These are phyloP conservation scores for Aradophagus sp. DNA, from an alignment of 1,140 invertebrate species.

Conservation along the genomic window DNA sequence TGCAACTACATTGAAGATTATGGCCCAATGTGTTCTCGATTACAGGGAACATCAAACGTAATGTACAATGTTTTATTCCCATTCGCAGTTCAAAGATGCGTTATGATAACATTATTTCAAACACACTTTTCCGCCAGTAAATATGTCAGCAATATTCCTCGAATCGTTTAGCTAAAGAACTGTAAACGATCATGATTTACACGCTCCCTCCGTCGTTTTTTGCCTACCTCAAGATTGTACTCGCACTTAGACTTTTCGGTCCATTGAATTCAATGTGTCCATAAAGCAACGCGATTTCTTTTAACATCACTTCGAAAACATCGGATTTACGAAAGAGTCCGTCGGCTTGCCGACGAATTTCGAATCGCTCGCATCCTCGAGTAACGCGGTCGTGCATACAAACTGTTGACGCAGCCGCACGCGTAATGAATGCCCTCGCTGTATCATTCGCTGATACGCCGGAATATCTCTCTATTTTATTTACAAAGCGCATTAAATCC, in stretches of 20 bases:
- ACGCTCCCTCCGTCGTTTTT: conserved; percentile 24
- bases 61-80: conserved; percentile 40
- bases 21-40: too few relatives aligned
- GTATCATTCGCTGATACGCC: conserved; percentile 36
- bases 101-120: conserved; percentile 49
- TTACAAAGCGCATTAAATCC: conserved; percentile 12
- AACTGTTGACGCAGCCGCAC: conserved; percentile 44
- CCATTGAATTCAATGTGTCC: conserved; percentile 58
- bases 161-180: conserved; percentile 53
- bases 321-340: conserved; percentile 54
- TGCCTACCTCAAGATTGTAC: conserved; percentile 54
- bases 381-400: too few relatives aligned
- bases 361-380: conserved; percentile 47
- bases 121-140: conserved; percentile 46
- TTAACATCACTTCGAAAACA: conserved; percentile 53
- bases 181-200: conserved; percentile 55
- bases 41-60: too few relatives aligned
- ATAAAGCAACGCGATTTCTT: conserved; percentile 54
- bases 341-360: conserved; percentile 45
- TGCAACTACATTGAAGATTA: too few relatives aligned
- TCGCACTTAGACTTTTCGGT: conserved; percentile 57
- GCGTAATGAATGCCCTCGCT: conserved; percentile 29
- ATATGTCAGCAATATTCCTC: conserved; percentile 20
- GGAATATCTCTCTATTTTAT: conserved; percentile 32
- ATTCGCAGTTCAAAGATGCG: conserved; percentile 10